Base-by-base conservation (phyloP, 2,888 invertebrate genomes). In the Gryllus longicercus region DNA sequence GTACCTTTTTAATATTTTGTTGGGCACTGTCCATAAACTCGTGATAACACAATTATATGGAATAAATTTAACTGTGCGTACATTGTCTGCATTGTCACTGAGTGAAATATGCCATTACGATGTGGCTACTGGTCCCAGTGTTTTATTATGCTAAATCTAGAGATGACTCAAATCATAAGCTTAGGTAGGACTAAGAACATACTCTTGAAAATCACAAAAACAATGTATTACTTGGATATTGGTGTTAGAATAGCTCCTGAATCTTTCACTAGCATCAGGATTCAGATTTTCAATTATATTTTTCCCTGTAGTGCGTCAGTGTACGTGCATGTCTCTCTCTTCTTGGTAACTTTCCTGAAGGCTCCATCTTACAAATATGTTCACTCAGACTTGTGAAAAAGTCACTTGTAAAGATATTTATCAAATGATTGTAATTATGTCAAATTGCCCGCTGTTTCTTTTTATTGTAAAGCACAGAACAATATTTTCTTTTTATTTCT, bases 21-120 rank as follows among this genome's bases (percentile, higher is more conserved):
- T 63, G 63, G 63, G 63, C 63, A 63, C 63, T 63, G 63, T 63
- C 63, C 63, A 63, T 63, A 63, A 63, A 63, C 63, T 63, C 63
- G 63, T 63, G 63, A 63, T 63, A 63, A 18, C 14, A 18, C 63
- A 63, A 63, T 63, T 14, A 63, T 63, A 63, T 18, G n/a, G n/a
- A 14, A 63, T 18, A 63, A 63, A 63, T 18, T 63, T 63, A 63
- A 63, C 63, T 63, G 63, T 63, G 63, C 63, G 63, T 63, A 63
- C 63, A 63, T 63, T 63, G 63, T 63, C 63, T 63, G 63, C 63
- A 63, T 63, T 63, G 38, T 38, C n/a, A n/a, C 63, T 63, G 63
- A 18, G n/a, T 63, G n/a, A 63, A 63, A 63, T 63, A 63, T n/a
- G n/a, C 63, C 63, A 63, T 63, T 63, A 63, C 10, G n/a, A 14